Base-by-base conservation (phyloP, 2,888 invertebrate genomes). In the Penaeus monodon region DNA sequence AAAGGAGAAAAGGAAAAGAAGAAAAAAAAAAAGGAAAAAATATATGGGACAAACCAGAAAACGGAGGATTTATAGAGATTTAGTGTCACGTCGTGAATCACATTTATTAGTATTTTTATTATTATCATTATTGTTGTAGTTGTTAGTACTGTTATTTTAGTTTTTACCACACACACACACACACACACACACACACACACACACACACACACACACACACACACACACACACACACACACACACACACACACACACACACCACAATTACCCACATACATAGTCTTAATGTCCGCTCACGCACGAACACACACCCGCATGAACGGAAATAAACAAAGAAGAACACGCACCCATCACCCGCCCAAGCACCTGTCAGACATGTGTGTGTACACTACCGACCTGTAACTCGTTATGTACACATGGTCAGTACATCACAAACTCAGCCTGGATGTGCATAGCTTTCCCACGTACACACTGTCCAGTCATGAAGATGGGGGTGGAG, bases 161-260 rank as follows among this genome's bases (percentile, higher is more conserved):
- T 33, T 33, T 33, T 33, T 33, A 44, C 7, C 2, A 44, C 0
- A 6, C 38, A 44, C 1, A 24, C 24, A 68, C 70, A 68, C 70
- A 68, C 70, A 68, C 70, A 68, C 70, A 68, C 70, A 68, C 70
- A 68, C 70, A 68, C 70, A 68, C 70, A 68, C 70, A 68, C 70
- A 68, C 70, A 68, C 70, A 68, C 70, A 68, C 70, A 68, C 70
- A 68, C 70, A 68, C 70, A 68, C 70, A 68, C 70, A 68, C 70
- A 68, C 70, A 68, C 70, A 68, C 70, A 68, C 70, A 68, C 70
- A 68, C 27, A 68, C 70, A 68, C 70, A 68, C 70, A 68, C 27
- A 68, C 70, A 68, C 70, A 68, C 70, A 68, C 27, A 68, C 70
- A 68, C 70, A 68, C 70, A 68, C 70, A 68, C 27, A 68, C 70